Evolutionary conservation across 2,888 invertebrate species (phyloP), one percentile per base, ranked within the genome.

Genomic region (Synanthedon formicaeformis): DNA sequence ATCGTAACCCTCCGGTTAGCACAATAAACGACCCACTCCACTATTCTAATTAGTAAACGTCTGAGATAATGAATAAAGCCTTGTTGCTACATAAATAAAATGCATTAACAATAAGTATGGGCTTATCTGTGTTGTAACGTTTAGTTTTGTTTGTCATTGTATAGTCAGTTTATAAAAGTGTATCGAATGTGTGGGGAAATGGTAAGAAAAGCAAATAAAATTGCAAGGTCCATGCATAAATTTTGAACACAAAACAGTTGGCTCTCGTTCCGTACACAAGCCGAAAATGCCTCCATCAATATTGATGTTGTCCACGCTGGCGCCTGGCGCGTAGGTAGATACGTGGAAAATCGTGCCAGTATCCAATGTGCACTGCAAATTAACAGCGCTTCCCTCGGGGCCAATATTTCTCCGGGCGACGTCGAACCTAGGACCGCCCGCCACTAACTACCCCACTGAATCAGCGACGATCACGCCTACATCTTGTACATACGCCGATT

Each of bases 391-490:
- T 78, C 83, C 84, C 84, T 69, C 67, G 78, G 67, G 83, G 76
- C 78, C 81, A 81, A 86, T 86, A 85, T 86, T 85, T 86, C 84
- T 85, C 81, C 73, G 67, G 58, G 74, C 78, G 80, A 81, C 81
- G 83, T 79, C 76, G 81, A 80, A 81, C 79, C 81, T 75, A 73
- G 80, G 75, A 78, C 79, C 82, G 82, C 81, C 85, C 80, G 82
- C 81, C 79, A 76, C 79, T 81, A 83, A 84, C 83, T 83, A 78
- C 83, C 81, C 81, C 81, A 84, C 83, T 86, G 86, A 85, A 85
- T 86, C 86, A 86, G 85, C 84, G 73, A 73, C 79, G 82, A 85
- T 81, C 85, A 85, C 86, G 86, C 86, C 86, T 86, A 84, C 86
- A 82, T 74, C 85, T 82, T 86, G 86, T 86, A 80, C 78, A 73